These are phyloP conservation scores for Carposina sasakii DNA, from an alignment of 1,140 invertebrate species.

Conservation along the genomic window DNA sequence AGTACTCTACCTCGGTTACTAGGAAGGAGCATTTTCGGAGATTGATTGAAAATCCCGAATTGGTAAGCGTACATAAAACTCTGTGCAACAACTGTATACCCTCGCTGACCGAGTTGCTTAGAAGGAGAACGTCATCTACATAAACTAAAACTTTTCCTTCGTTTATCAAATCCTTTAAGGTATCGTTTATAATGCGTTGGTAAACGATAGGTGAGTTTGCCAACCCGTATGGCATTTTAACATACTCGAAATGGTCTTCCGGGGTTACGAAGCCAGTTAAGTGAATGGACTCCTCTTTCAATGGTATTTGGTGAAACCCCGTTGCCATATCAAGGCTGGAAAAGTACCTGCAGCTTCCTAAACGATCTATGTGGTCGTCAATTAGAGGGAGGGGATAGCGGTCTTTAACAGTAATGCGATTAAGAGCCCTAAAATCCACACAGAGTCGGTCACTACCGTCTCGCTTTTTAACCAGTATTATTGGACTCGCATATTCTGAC, in stretches of 20 bases:
- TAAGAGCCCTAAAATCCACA: slow-evolving; percentile 47
- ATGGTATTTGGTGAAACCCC: slow-evolving; percentile 45
- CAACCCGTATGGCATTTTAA: slow-evolving; percentile 63
- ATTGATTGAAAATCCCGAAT: slow-evolving; percentile 31
- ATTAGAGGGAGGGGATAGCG: slow-evolving; percentile 43
- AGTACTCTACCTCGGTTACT: no score
- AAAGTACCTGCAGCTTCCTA: no score
- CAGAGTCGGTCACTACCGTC: slow-evolving; percentile 40
- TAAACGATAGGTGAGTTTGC: slow-evolving; percentile 57
- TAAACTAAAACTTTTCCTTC: slow-evolving; percentile 25
- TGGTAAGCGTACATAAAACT: slow-evolving; percentile 25
- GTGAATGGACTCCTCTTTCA: slow-evolving; percentile 39
- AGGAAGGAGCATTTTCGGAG: slow-evolving; percentile 37
- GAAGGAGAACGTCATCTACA: slow-evolving; percentile 44
- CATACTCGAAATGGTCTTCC: no score
- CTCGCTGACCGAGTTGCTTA: slow-evolving; percentile 10
- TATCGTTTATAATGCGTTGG: slow-evolving; percentile 45
- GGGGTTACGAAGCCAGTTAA: slow-evolving; percentile 52
- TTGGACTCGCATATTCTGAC: slow-evolving; percentile 40
- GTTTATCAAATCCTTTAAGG: slow-evolving; percentile 30
- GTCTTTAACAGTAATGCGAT: slow-evolving; percentile 38
- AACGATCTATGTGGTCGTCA: no score
- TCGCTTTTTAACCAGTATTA: slow-evolving; percentile 47
- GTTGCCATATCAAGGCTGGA: slow-evolving; percentile 66
- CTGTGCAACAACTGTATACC: slow-evolving; percentile 8